A percentile compares a stretch with the other conserved stretches of the same genome.
These are phyloP conservation scores for Scomberomorus guttatus DNA, from an alignment of 2,797 vertebrate species.

Conservation along the genomic window DNA sequence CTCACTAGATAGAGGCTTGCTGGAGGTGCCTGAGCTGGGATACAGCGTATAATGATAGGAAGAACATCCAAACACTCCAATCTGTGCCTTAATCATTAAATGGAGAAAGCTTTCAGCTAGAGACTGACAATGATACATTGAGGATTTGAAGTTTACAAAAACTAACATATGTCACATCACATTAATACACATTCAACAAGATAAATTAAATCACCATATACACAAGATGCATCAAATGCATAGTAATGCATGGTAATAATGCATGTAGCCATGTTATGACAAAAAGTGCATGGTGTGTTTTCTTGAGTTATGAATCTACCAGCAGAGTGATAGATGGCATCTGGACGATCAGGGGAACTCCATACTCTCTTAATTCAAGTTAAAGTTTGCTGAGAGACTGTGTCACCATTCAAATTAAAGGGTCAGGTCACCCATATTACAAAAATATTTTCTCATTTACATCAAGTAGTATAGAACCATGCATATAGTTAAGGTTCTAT, in stretches of 20 bases:
- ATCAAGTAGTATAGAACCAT: no score
- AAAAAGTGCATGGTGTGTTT: neutral
- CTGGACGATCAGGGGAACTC: neutral
- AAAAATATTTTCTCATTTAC: neutral
- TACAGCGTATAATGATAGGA: slow-evolving; percentile 2
- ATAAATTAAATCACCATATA: neutral
- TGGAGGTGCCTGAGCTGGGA: slow-evolving; percentile 13
- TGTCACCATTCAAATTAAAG: neutral
- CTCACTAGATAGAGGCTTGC: slow-evolving; percentile 24
- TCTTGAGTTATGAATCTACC: neutral
- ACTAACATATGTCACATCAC: neutral
- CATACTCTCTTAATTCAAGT: neutral
- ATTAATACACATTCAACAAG: neutral
- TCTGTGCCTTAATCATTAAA: neutral
- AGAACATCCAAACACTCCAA: slow-evolving; percentile 2
- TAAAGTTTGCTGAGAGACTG: neutral
- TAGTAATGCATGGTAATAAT: neutral
- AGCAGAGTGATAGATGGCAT: neutral
- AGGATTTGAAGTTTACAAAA: neutral
- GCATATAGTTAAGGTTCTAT: neutral
- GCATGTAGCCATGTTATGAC: neutral
- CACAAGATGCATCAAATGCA: neutral
- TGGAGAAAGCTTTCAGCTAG: neutral
- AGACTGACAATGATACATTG: neutral
- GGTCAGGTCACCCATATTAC: neutral